These are phyloP conservation scores for Petrocephalus microphthalmus DNA, from an alignment of 2,113 vertebrate genomes.

Conservation along the genomic window DNA sequence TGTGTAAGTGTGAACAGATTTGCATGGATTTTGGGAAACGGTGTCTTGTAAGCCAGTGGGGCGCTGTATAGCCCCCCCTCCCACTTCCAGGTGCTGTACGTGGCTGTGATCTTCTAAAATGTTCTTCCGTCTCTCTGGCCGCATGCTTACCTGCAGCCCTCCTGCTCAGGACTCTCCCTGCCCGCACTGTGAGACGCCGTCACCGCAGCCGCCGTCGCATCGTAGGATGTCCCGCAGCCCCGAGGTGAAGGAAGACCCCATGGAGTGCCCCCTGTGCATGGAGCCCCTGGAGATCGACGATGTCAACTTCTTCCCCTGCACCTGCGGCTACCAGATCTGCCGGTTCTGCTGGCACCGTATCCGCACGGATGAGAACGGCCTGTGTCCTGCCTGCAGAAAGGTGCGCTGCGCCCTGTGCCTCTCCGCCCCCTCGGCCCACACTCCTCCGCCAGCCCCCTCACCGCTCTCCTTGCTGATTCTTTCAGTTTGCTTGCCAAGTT, in stretches of 20 bases:
- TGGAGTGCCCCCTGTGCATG: slow-evolving; percentile 92
- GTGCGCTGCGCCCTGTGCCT: slow-evolving; percentile 45
- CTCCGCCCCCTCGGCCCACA: not conserved
- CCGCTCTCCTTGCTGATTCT: not conserved
- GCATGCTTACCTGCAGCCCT: not conserved
- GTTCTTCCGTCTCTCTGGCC: not conserved
- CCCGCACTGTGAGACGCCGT: slow-evolving; percentile 7
- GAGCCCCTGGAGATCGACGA: slow-evolving; percentile 87
- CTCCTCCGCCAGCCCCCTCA: not conserved
- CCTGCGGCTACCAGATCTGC: slow-evolving; percentile 89
- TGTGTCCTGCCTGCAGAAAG: slow-evolving; percentile 91
- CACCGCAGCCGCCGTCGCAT: not conserved
- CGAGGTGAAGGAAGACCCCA: slow-evolving; percentile 79
- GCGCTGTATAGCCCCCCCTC: not conserved
- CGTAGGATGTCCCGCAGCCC: slow-evolving; percentile 80
- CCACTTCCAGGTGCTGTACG: not conserved
- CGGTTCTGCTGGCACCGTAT: slow-evolving; percentile 92
- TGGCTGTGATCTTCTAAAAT: not conserved
- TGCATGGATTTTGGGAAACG: not conserved
- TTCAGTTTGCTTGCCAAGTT: not conserved
- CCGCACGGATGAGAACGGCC: slow-evolving; percentile 88
- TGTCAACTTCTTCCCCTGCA: slow-evolving; percentile 90
- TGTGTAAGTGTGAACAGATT: not conserved
- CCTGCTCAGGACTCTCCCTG: not conserved
- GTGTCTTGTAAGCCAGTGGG: not conserved